Conservation (phyloP, 2,113 vertebrate species). For the Rattus rattus region DNA sequence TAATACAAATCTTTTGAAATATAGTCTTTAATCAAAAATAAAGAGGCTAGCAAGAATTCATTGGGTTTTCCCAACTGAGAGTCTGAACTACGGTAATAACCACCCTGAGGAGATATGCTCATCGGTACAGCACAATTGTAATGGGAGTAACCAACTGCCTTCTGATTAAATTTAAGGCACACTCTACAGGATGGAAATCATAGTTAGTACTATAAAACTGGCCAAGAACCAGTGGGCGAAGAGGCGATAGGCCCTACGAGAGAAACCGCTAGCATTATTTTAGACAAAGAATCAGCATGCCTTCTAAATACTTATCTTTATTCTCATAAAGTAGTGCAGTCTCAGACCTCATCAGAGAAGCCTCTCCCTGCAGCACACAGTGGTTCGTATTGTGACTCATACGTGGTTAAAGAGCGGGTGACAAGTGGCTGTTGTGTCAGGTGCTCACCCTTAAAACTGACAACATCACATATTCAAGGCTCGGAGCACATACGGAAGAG, state of each 20-base stretch:
- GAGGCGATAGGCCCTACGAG: background rate
- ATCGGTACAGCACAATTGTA: background rate
- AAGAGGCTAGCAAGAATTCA: background rate
- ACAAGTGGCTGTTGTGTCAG: background rate
- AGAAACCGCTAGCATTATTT: background rate
- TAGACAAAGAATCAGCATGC: background rate
- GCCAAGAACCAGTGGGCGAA: background rate
- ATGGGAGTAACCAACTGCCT: background rate
- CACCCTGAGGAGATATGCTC: background rate
- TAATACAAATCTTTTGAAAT: conserved; percentile 33
- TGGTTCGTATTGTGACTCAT: background rate
- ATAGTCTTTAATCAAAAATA: background rate
- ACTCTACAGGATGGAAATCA: background rate
- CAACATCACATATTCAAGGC: background rate
- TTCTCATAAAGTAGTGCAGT: background rate
- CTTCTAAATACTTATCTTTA: background rate
- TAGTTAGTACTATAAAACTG: background rate
- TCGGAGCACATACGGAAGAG: background rate
- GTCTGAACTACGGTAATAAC: background rate
- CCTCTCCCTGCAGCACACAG: background rate
- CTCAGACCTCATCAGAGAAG: background rate
- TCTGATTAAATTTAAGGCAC: background rate
- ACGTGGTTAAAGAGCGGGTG: background rate
- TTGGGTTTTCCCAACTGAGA: background rate
- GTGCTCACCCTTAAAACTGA: background rate